These are phyloP conservation scores for Palythoa grandis DNA, from an alignment of 92 coral and sea anemone genomes.

Conservation along the genomic window DNA sequence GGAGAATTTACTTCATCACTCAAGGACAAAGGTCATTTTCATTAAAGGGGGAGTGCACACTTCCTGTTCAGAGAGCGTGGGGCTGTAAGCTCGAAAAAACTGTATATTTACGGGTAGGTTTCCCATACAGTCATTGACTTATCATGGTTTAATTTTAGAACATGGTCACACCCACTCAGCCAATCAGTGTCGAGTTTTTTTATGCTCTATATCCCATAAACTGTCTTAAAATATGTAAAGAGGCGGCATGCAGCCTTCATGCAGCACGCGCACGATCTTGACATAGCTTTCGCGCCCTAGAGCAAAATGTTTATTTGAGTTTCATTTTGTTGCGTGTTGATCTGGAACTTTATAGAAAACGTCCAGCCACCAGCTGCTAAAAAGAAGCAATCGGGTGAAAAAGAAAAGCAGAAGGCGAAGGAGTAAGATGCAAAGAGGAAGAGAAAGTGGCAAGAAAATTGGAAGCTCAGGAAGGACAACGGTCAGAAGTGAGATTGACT, in stretches of 20 bases:
- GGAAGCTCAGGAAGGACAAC: no score
- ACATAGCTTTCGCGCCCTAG: not conserved
- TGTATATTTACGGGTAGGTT: constrained; percentile 21
- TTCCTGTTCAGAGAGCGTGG: constrained; percentile 14
- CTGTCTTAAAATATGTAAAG: no score
- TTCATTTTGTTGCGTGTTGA: not conserved
- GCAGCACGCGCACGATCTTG: not conserved
- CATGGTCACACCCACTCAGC: no score
- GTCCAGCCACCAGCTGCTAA: not conserved
- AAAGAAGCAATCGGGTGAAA: not conserved
- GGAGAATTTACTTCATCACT: constrained; percentile 29
- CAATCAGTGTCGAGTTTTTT: no score
- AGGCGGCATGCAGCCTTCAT: not conserved
- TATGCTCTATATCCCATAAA: no score
- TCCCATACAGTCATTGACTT: not conserved
- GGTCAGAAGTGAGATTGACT: no score
- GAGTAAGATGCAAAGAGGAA: no score
- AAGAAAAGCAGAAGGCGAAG: no score
- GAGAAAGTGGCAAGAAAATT: no score
- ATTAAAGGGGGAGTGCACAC: not conserved
- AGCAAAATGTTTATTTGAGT: not conserved
- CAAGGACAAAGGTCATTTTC: not conserved
- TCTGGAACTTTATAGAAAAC: not conserved
- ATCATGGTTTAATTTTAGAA: no score
- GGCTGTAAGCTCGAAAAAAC: not conserved